Evolutionary conservation across 2,888 invertebrate genomes (phyloP).

Genomic region (Gasteruption jaculator): DNA sequence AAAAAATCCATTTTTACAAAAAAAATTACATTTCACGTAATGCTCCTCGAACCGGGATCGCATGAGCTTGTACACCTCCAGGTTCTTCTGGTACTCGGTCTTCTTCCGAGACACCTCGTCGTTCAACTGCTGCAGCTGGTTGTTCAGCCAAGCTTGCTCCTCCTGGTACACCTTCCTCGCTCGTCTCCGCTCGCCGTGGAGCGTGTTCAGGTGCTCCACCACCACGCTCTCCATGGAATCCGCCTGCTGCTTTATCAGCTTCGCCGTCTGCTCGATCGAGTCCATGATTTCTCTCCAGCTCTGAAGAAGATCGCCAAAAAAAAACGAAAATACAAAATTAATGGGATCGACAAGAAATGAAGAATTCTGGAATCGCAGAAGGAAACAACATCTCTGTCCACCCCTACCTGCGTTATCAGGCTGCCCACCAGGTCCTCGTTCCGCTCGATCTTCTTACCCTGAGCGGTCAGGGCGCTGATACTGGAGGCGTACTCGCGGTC

Average conservation of each 20-base stretch:
- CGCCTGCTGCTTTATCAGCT: conserved; percentile 77
- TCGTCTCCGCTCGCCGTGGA: conserved; percentile 84
- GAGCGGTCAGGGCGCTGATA: conserved; percentile 73
- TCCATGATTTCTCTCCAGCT: conserved; percentile 84
- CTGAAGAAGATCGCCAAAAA: conserved; percentile 40
- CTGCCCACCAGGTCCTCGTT: conserved; percentile 68
- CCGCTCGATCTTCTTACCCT: conserved; percentile 80
- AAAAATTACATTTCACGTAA: conserved; percentile 77
- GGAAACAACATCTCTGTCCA: background rate
- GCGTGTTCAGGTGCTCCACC: conserved; percentile 72
- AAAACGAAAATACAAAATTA: conserved; percentile 3
- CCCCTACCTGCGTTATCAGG: conserved; percentile 48
- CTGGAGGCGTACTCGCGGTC: conserved; percentile 88
- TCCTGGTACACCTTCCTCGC: conserved; percentile 85
- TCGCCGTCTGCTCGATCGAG: conserved; percentile 82
- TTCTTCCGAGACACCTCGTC: conserved; percentile 86
- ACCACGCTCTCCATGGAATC: conserved; percentile 80
- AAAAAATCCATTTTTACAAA: too few species aligned
- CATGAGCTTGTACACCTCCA: conserved; percentile 84
- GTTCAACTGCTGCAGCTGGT: conserved; percentile 61
- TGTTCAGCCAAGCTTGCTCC: conserved; percentile 68
- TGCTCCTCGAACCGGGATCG: conserved; percentile 90
- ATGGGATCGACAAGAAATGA: background rate
- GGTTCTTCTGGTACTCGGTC: conserved; percentile 85
- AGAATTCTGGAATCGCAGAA: background rate